Evolutionary conservation across 2,888 invertebrate genomes (phyloP), one percentile per base, ranked within the genome.

Genomic region (Scaptomyza reducta): DNA sequence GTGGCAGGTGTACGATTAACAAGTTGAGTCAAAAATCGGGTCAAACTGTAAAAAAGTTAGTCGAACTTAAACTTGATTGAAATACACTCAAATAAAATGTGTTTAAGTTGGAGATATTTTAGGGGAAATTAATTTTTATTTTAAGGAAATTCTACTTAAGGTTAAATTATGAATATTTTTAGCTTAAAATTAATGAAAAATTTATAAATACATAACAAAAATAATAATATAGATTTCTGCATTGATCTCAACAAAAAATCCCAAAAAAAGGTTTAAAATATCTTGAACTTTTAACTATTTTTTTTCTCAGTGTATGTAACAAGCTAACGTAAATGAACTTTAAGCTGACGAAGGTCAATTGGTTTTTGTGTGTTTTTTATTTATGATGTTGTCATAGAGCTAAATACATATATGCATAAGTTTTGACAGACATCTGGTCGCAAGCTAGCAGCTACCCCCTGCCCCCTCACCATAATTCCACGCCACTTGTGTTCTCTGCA

Each of bases 271-370:
- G 10, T 27, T 27, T 27, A 7, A 27, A 27, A 31, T 10, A 31
- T 2, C 31, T 1, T 10, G 1, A 6, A 31, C 3, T 31, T 9
- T 9, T 10, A 38, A 0, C 1, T n/a, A 3, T 14, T 40, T 16
- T 18, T 33, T 63, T 35, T 57, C 16, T 18, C 29, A 69, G 47
- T 62, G 63, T 59, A 61, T 70, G 53, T 61, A 65, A 80, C 59
- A 53, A 79, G 74, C 74, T 63, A 81, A 76, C 56, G 79, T 53
- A 81, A 60, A 70, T 81, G 81, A 81, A 81, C 85, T 85, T 85
- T 85, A 41, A 31, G 73, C 73, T 73, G 73, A 70, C 71, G 87
- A 86, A 81, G 86, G 81, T 85, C 77, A 81, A 72, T 70, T 79
- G 80, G 40, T 70, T 66, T 79, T 55, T 59, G 79, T 61, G 50